These are phyloP conservation scores for Argyra leucocephala DNA, from an alignment of 2,888 invertebrate species.

Conservation along the genomic window DNA sequence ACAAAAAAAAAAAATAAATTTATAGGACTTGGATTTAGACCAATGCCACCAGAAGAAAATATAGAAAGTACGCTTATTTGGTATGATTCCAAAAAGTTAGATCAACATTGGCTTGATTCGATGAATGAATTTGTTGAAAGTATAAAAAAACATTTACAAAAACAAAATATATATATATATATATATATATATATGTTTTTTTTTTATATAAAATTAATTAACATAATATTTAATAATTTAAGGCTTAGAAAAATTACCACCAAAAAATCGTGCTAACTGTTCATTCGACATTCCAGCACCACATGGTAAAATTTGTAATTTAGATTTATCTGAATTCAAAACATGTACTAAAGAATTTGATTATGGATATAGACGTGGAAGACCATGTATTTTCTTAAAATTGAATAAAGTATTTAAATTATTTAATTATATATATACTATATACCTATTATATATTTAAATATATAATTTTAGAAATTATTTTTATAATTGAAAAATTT, in stretches of 20 bases:
- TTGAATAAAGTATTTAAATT: slow-evolving; percentile 70
- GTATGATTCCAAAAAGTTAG: slow-evolving; percentile 53
- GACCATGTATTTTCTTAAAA: slow-evolving; percentile 93
- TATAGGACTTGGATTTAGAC: slow-evolving; percentile 89
- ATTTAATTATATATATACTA: neutral
- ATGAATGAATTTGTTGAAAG: slow-evolving; percentile 62
- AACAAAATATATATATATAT: neutral
- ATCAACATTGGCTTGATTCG: slow-evolving; percentile 59
- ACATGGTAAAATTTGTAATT: slow-evolving; percentile 70
- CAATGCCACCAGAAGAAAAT: slow-evolving; percentile 84
- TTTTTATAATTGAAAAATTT: slow-evolving; percentile 6
- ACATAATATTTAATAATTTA: neutral
- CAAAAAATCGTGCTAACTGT: slow-evolving; percentile 57
- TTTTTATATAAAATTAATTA: neutral
- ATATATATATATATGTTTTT: neutral
- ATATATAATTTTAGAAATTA: neutral
- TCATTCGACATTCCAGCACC: slow-evolving; percentile 52
- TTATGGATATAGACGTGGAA: slow-evolving; percentile 77
- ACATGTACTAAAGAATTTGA: slow-evolving; percentile 67
- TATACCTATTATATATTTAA: neutral
- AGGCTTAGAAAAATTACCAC: slow-evolving; percentile 33
- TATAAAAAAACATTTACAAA: neutral
- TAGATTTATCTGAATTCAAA: slow-evolving; percentile 61
- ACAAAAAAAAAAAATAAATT: slow-evolving; percentile 14
- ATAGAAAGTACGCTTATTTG: slow-evolving; percentile 95